Conservation (phyloP, 2,888 invertebrate species). For the Sycophila texana region DNA sequence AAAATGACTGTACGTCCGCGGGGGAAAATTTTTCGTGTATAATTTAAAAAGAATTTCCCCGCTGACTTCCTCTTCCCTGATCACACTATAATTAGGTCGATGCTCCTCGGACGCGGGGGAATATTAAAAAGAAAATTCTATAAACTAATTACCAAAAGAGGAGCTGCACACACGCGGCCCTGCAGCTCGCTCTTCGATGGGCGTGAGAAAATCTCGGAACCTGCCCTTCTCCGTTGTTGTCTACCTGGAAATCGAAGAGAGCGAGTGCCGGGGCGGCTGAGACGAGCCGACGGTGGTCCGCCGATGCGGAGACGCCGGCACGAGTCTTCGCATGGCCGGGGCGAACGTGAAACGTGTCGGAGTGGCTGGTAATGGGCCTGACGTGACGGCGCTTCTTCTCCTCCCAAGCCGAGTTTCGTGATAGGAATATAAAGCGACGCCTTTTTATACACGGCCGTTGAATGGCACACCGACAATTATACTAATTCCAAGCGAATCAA, state of each 20-base stretch:
- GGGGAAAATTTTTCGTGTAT: too few relatives aligned
- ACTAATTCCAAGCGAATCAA: slow-evolving; percentile 46
- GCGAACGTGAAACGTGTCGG: slow-evolving; percentile 8
- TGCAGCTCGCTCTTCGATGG: background rate
- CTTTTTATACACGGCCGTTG: slow-evolving; percentile 14
- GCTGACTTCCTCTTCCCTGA: too few relatives aligned
- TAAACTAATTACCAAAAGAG: too few relatives aligned
- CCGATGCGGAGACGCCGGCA: too few relatives aligned
- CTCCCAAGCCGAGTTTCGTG: slow-evolving; percentile 26
- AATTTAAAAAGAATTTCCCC: too few relatives aligned
- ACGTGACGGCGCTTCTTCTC: slow-evolving; percentile 51
- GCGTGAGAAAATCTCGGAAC: slow-evolving; percentile 49
- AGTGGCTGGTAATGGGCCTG: slow-evolving; percentile 34
- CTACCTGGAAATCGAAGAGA: slow-evolving; percentile 36
- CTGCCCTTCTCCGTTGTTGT: background rate
- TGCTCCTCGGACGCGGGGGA: too few relatives aligned
- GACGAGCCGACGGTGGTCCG: background rate
- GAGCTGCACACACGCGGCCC: too few relatives aligned
- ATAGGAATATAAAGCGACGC: slow-evolving; percentile 49
- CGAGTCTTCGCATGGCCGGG: too few relatives aligned
- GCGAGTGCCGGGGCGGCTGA: background rate
- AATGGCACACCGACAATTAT: slow-evolving; percentile 45
- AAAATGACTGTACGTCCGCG: too few relatives aligned
- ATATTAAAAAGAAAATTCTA: too few relatives aligned
- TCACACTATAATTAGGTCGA: too few relatives aligned